A percentile compares a stretch with the other conserved stretches of the same genome.
Conservation (phyloP, 2,797 vertebrate genomes). For the Cyprinodon diabolis region DNA sequence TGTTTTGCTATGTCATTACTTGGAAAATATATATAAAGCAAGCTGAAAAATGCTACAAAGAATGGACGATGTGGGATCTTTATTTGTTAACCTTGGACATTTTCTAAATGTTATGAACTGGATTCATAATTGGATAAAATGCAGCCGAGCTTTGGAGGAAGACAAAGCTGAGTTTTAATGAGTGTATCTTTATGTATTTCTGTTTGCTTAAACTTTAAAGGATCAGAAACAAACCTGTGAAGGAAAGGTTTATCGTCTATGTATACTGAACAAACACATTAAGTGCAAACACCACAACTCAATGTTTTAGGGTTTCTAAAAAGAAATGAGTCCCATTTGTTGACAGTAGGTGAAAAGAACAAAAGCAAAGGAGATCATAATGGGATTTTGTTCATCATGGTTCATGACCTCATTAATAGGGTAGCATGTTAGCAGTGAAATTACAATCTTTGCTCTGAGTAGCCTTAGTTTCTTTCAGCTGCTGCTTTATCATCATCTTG, state of each 20-base stretch:
- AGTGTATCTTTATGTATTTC: background rate
- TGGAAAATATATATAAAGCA: background rate
- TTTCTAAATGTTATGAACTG: background rate
- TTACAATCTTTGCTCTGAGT: constrained; percentile 9
- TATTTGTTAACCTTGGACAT: background rate
- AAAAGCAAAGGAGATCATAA: constrained; percentile 15
- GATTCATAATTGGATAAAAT: constrained; percentile 5
- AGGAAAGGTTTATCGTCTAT: constrained; percentile 29
- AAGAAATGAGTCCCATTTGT: constrained; percentile 54
- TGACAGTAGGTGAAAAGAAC: constrained; percentile 38
- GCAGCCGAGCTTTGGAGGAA: background rate
- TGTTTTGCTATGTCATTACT: background rate
- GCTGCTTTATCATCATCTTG: background rate
- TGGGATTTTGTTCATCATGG: constrained; percentile 21
- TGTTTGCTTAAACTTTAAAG: constrained; percentile 3
- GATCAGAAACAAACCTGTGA: constrained; percentile 32
- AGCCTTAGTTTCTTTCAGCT: background rate
- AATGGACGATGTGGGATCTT: background rate
- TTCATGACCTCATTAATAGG: constrained; percentile 44
- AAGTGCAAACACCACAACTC: constrained; percentile 4
- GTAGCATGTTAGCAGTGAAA: constrained; percentile 15
- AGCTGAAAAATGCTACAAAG: background rate
- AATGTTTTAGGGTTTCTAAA: constrained; percentile 28
- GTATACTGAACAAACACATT: background rate
- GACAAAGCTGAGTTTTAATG: constrained; percentile 10